Conservation (phyloP, 2,113 vertebrate genomes). For the Psophia crepitans region DNA sequence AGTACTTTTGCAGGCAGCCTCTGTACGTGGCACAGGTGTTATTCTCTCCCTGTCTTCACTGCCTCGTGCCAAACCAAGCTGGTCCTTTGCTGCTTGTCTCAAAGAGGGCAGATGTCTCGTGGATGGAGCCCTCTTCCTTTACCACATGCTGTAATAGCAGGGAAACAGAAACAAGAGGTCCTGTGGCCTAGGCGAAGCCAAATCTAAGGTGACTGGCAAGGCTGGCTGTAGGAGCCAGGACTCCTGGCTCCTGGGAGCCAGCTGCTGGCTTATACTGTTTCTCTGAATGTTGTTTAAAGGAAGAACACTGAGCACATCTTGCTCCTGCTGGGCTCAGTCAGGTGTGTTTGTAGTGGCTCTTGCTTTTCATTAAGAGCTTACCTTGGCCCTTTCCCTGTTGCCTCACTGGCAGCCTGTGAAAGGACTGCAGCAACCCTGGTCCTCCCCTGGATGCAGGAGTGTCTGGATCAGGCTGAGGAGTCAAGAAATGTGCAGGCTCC, state of each 20-base stretch:
- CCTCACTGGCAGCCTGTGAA: not conserved
- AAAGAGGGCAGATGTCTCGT: not conserved
- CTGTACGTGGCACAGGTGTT: rapidly evolving
- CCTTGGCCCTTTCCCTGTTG: not conserved
- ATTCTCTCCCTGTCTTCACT: not conserved
- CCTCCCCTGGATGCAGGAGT: not conserved
- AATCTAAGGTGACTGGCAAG: not conserved
- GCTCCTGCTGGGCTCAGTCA: not conserved
- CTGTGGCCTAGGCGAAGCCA: not conserved
- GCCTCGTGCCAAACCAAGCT: not conserved
- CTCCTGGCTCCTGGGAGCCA: not conserved
- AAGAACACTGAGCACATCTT: not conserved
- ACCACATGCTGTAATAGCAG: not conserved
- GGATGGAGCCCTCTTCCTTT: not conserved
- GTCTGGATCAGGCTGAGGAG: not conserved
- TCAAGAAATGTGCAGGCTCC: not conserved
- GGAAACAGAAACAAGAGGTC: not conserved
- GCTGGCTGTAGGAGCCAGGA: not conserved
- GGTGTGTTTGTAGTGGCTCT: not conserved
- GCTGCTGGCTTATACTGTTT: not conserved
- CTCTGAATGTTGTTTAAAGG: not conserved
- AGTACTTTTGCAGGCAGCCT: not conserved
- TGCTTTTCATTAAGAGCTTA: not conserved
- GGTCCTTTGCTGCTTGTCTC: not conserved
- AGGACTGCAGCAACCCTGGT: not conserved